Evolutionary conservation across 2,113 vertebrate genomes (phyloP), one percentile per base, ranked within the genome.

Genomic region (Anguilla japonica): DNA sequence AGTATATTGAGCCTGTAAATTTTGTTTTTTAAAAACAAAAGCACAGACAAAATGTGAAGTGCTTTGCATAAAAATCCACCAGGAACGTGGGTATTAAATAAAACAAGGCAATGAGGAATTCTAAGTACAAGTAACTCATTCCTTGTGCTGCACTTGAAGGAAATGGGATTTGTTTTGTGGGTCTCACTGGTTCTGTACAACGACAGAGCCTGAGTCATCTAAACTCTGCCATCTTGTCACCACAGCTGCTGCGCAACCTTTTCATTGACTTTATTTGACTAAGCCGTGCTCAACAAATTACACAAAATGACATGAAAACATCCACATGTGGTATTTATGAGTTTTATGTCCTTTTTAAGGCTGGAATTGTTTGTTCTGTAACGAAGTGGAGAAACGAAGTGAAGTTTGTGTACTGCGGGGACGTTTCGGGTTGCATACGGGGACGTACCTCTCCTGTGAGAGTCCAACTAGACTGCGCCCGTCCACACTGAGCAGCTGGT

Each of bases 401-500:
- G 13, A 53, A 9, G 60, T 67, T 20, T 67, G 60, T 67, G 60
- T 5, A 26, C 60, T 67, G 60, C 7, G 60, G 60, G 60, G 56
- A 60, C 14, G 3, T 20, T 60, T 20, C 56, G 15, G 56, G 56
- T 18, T 29, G 9, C 5, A 5, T 56, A n/a, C 29, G 16, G 41
- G 26, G 56, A 22, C 18, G 89, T 96, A 99, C 98, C 98, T 98
- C 94, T 99, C 98, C 91, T 99, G 98, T 79, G 98, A 99, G 29
- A 99, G 96, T 39, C 98, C 98, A 16, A 99, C 98, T 87, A 99
- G 93, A 89, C 98, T 99, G 75, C 98, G 96, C 1, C 98, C 98
- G 22, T 99, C 98, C 87, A 99, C 98, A 41, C 98, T 99, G 81
- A 99, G 93, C 86, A 99, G 60, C 94, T 99, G 98, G 94, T 99